phyloP scores from a whole-genome alignment of 1,140 invertebrate genomes.

The Pseudomyrmex sp. region DNA sequence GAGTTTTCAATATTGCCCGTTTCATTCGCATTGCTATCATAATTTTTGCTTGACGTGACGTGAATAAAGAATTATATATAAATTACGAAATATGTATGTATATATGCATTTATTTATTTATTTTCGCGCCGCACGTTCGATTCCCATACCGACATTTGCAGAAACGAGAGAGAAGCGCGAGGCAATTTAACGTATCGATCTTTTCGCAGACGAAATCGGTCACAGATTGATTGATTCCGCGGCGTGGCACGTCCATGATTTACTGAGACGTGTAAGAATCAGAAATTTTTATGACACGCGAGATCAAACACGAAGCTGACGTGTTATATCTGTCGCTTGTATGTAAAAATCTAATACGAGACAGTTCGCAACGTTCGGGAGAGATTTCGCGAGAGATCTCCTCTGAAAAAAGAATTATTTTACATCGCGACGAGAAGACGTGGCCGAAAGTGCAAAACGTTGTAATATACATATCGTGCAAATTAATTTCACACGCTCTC shows the following conservation, averaged over 20 bases:
- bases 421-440: background rate
- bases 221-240: slow-evolving; percentile 8
- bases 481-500: background rate
- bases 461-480: background rate
- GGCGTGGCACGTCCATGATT: background rate
- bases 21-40: slow-evolving; percentile 22
- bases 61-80: slow-evolving; percentile 30
- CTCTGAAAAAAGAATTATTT: background rate
- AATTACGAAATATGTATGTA: slow-evolving; percentile 11
- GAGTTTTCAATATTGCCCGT: slow-evolving; percentile 3
- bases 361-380: background rate
- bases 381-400: slow-evolving; percentile 3
- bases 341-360: slow-evolving; percentile 23
- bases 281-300: slow-evolving; percentile 33
- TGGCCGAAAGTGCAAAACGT: background rate
- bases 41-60: slow-evolving; percentile 35
- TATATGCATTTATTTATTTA: too few relatives aligned
- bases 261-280: slow-evolving; percentile 25
- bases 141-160: background rate
- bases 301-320: slow-evolving; percentile 27
- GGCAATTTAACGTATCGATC: slow-evolving; percentile 42
- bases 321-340: background rate
- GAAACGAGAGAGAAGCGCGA: too few relatives aligned
- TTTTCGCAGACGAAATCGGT: slow-evolving; percentile 3
- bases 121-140: slow-evolving; percentile 10